Conservation (phyloP, 2,113 vertebrate genomes). For the Irena cyanogastra region DNA sequence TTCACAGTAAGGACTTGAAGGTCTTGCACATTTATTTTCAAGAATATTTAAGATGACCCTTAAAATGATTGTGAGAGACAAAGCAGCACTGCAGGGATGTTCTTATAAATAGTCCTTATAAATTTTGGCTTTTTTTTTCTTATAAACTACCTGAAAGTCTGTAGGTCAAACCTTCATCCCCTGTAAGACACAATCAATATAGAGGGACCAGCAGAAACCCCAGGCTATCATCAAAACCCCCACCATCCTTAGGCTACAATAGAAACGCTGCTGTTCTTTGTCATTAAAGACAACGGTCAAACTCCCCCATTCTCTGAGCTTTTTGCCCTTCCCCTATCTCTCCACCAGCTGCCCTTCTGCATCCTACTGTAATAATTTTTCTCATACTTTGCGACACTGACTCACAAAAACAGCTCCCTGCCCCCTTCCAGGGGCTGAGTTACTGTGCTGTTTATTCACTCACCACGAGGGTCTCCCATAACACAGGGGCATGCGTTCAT, state of each 20-base stretch:
- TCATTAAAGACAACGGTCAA: background rate
- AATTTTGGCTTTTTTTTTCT: background rate
- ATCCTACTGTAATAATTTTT: background rate
- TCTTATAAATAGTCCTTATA: background rate
- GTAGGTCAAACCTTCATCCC: background rate
- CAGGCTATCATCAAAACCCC: background rate
- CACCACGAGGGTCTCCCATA: accelerated
- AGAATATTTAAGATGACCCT: background rate
- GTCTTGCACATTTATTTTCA: background rate
- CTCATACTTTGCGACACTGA: background rate
- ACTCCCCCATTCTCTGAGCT: background rate
- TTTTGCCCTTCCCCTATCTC: background rate
- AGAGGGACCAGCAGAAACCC: background rate
- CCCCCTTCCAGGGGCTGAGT: background rate
- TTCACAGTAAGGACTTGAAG: background rate
- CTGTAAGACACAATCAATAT: background rate
- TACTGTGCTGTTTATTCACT: background rate
- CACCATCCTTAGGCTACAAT: background rate
- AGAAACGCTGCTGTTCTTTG: background rate
- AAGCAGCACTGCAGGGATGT: background rate
- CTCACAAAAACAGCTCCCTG: background rate
- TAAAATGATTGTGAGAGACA: background rate
- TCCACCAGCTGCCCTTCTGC: background rate
- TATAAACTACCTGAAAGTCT: background rate
- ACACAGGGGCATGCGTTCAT: accelerated